Base-by-base conservation (phyloP, 2,888 invertebrate genomes). In the Sarcophaga carnaria region DNA sequence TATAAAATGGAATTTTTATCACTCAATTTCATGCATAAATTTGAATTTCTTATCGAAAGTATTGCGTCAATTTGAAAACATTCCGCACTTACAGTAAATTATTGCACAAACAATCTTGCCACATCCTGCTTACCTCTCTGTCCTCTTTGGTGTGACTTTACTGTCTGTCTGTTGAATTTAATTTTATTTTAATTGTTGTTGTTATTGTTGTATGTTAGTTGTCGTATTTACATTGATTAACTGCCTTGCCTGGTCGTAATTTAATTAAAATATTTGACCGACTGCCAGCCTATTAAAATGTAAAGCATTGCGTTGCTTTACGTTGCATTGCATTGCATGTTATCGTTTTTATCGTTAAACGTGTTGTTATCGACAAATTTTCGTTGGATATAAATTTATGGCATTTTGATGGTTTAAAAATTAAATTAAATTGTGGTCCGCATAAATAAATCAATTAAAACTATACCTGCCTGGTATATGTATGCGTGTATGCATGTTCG, bases 151-250 rank as follows among this genome's bases (percentile, higher is more conserved):
- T 2, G 8, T 37, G 37, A 10, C 10, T 37, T 37, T 37, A 37
- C 37, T 37, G 37, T 37, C 20, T 37, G 37, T 37, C 37, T 37
- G 8, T 37, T 37, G 37, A 37, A 37, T 37, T 37, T 37, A 37
- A 37, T 37, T 37, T 37, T 2, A 37, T 37, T 37, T 37, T 37
- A 37, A 37, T 37, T 37, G 37, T 37, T 37, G 37, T 37, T 37
- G 37, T 37, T 37, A 37, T 37, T 37, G 37, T 0, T 37, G 37
- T 37, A 37, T 37, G 37, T 37, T 37, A 37, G 37, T 70, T 80
- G 14, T 67, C 54, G 45, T 66, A 75, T 78, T 78, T 78, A 75
- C 78, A 86, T 83, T 86, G 86, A 86, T 86, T 83, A 83, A 86
- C 80, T 86, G 83, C 62, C 10, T 37, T 37, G 37, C 37, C 37